Conservation (phyloP, 2,113 vertebrate genomes). For the Halichoeres trimaculatus region DNA sequence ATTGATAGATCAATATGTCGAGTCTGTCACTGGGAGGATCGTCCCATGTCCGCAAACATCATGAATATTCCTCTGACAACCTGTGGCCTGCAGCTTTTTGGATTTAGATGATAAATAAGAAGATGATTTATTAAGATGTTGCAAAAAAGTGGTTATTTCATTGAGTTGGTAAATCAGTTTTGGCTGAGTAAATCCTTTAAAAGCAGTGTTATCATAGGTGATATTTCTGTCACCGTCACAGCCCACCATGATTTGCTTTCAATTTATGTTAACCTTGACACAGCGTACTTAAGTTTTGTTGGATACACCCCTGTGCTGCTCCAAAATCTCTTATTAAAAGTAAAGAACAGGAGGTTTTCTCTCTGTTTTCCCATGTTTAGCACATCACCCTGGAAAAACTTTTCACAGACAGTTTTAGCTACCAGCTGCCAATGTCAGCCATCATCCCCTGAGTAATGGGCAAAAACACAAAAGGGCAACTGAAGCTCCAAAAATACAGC, state of each 20-base stretch:
- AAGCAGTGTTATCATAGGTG: not conserved
- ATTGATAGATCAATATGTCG: slow-evolving; percentile 70
- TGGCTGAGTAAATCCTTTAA: not conserved
- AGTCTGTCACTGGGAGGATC: slow-evolving; percentile 57
- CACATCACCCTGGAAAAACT: slow-evolving; percentile 13
- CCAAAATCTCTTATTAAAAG: not conserved
- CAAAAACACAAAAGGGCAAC: slow-evolving; percentile 55
- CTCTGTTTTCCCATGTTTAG: slow-evolving; percentile 11
- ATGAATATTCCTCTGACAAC: slow-evolving; percentile 69
- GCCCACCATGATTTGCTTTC: not conserved
- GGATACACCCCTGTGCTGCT: not conserved
- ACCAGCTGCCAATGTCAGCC: slow-evolving; percentile 19
- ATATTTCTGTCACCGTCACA: slow-evolving; percentile 8
- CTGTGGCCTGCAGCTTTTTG: slow-evolving; percentile 45
- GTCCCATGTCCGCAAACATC: slow-evolving; percentile 59
- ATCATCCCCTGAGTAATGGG: slow-evolving; percentile 33
- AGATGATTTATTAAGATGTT: slow-evolving; percentile 40
- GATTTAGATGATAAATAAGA: slow-evolving; percentile 25
- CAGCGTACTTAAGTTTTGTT: not conserved
- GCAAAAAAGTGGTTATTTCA: slow-evolving; percentile 31
- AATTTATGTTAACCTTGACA: not conserved
- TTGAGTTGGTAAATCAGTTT: slow-evolving; percentile 18
- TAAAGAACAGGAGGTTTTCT: not conserved
- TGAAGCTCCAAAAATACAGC: slow-evolving; percentile 61
- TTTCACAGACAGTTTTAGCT: slow-evolving; percentile 12